These are phyloP conservation scores for Schizaphis graminum DNA, from an alignment of 2,888 invertebrate genomes.

Conservation along the genomic window DNA sequence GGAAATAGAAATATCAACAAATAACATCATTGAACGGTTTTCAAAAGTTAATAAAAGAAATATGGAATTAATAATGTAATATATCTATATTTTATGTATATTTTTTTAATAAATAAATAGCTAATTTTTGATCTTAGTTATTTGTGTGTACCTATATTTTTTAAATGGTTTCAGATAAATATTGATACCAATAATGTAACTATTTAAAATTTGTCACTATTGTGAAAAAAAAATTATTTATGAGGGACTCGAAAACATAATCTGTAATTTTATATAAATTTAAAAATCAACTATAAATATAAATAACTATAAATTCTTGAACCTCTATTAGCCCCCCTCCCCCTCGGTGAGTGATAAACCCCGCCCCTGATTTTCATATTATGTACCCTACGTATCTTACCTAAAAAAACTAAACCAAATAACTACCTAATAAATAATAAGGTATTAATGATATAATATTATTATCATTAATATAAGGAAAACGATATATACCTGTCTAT, in stretches of 20 bases:
- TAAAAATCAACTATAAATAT: neutral
- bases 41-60: conserved; percentile 30
- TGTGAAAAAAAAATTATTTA: neutral
- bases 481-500: too few relatives aligned
- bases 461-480: too few relatives aligned
- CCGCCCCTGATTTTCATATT: too few relatives aligned
- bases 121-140: neutral
- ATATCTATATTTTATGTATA: neutral
- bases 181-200: neutral
- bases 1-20: neutral
- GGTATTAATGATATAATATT: too few relatives aligned
- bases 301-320: neutral
- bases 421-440: too few relatives aligned
- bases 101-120: neutral
- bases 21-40: conserved; percentile 15
- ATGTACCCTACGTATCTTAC: too few relatives aligned
- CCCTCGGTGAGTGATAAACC: neutral
- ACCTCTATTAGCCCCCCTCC: neutral
- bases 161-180: neutral
- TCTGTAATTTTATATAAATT: conserved; percentile 4
- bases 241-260: neutral
- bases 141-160: too few relatives aligned
- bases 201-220: neutral
- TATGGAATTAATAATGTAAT: neutral
- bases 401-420: too few relatives aligned